Evolutionary conservation across 37 sponge, comb jelly and placozoan species (phyloP).

Genomic region (Beroe forskalii): DNA sequence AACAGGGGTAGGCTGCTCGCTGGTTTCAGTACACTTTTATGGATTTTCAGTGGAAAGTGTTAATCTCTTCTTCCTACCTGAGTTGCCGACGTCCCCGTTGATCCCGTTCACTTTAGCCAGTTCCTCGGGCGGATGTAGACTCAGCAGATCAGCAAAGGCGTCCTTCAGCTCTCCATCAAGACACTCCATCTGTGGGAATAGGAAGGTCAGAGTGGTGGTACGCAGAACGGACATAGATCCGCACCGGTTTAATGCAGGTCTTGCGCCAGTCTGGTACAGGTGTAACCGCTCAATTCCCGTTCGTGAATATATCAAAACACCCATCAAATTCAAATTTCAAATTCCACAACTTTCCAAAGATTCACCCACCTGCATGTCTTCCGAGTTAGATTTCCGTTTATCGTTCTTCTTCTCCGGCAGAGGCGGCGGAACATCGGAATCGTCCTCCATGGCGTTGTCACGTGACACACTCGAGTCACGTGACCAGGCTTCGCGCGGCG

Average conservation of each 20-base stretch:
- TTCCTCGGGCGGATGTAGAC: constrained; percentile 8
- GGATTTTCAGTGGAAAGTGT: too few species aligned
- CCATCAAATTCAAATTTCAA: too few species aligned
- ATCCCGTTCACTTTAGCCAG: background rate
- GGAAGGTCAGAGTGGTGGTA: background rate
- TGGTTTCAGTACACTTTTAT: too few species aligned
- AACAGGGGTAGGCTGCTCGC: too few species aligned
- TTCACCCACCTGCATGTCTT: background rate
- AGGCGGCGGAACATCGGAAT: background rate
- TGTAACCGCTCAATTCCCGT: too few species aligned
- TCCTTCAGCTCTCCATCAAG: constrained; percentile 45
- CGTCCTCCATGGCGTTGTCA: background rate
- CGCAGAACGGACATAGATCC: too few species aligned
- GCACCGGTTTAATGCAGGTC: too few species aligned
- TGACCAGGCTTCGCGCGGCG: background rate
- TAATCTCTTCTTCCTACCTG: too few species aligned
- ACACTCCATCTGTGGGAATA: constrained; percentile 1
- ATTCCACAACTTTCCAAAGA: too few species aligned
- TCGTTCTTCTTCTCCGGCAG: background rate
- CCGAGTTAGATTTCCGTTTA: background rate
- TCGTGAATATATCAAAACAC: too few species aligned
- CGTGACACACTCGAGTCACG: background rate
- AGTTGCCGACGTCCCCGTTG: constrained; percentile 7
- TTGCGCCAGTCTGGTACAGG: too few species aligned
- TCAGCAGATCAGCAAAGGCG: constrained; percentile 53